Evolutionary conservation across 2,113 vertebrate species (phyloP).

Genomic region (Nothoprocta pentlandii): DNA sequence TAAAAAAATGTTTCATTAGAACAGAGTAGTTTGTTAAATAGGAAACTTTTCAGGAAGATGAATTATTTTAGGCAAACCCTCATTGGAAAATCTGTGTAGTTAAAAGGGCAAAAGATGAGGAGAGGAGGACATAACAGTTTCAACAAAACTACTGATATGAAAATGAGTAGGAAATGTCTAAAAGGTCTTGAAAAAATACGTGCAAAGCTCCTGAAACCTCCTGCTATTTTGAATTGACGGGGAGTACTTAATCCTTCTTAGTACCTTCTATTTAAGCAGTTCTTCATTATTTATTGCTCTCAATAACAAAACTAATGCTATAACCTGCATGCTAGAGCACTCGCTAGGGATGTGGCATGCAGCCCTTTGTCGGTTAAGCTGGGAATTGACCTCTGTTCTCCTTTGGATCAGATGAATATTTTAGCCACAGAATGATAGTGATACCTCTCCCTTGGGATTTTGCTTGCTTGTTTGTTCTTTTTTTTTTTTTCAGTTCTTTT

Average conservation of each 20-base stretch:
- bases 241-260: slow-evolving; percentile 31
- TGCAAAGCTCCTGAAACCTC: slow-evolving; percentile 39
- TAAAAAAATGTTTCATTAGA: background rate
- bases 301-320: slow-evolving; percentile 16
- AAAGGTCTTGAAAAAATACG: slow-evolving; percentile 15
- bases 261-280: slow-evolving; percentile 12
- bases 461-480: background rate
- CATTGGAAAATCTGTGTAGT: background rate
- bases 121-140: background rate
- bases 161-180: slow-evolving; percentile 1
- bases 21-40: background rate
- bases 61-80: background rate
- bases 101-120: background rate
- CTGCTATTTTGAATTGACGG: slow-evolving; percentile 15
- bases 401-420: background rate
- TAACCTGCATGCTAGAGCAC: background rate
- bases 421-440: background rate
- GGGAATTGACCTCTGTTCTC: background rate
- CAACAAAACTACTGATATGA: background rate
- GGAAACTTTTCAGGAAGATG: background rate
- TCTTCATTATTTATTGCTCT: slow-evolving; percentile 53
- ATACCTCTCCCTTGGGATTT: background rate
- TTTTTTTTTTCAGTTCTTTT: background rate
- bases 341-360: background rate
- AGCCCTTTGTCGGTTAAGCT: background rate